These are phyloP conservation scores for Empis livida DNA, from an alignment of 2,888 invertebrate species.

Conservation along the genomic window DNA sequence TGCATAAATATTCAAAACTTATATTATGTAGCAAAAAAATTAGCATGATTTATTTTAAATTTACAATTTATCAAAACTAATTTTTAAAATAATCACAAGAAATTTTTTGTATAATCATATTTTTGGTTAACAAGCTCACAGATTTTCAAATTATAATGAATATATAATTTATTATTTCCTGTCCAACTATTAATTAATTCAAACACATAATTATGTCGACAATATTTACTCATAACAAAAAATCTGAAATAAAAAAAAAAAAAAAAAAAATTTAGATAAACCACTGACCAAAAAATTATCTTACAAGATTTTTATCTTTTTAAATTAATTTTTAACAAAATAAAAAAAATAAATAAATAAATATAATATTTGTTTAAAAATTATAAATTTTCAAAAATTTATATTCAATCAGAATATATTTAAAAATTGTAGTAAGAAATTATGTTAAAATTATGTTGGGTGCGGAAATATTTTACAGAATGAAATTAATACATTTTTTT, in stretches of 20 bases:
- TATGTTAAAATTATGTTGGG: background rate
- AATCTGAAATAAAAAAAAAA: background rate
- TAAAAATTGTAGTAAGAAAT: background rate
- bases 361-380: background rate
- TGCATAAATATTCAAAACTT: too few relatives aligned
- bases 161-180: too few relatives aligned
- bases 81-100: too few relatives aligned
- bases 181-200: slow-evolving; percentile 2
- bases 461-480: too few relatives aligned
- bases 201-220: background rate
- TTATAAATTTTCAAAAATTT: background rate
- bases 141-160: too few relatives aligned
- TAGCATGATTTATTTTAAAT: too few relatives aligned
- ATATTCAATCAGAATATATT: slow-evolving; percentile 3
- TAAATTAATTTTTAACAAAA: background rate
- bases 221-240: background rate
- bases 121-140: too few relatives aligned
- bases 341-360: too few relatives aligned
- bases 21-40: too few relatives aligned
- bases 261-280: slow-evolving; percentile 1
- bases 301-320: background rate
- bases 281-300: slow-evolving; percentile 5
- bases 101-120: too few relatives aligned
- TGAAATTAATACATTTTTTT: too few relatives aligned
- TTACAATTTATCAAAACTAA: too few relatives aligned